phyloP scores from a whole-genome alignment of 1,140 invertebrate genomes.

The Drosophila mayri region DNA sequence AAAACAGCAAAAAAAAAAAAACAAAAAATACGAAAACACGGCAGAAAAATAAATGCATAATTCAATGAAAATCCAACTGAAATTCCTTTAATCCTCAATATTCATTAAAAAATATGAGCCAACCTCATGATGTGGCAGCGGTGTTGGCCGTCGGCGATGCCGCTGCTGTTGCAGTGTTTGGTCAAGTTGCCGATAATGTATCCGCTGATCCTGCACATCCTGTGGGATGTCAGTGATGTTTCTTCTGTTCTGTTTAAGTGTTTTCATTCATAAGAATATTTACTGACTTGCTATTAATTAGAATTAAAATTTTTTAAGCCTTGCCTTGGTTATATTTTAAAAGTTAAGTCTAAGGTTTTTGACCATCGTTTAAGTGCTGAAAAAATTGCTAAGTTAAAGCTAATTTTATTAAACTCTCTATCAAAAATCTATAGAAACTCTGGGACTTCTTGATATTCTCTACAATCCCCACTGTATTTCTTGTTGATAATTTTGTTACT shows the following conservation, averaged over 20 bases:
- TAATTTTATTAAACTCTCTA: neutral
- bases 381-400: neutral
- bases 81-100: slow-evolving; percentile 85
- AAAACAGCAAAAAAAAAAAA: neutral
- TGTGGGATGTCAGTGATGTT: neutral
- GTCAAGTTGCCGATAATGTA: slow-evolving; percentile 13
- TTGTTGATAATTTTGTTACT: neutral
- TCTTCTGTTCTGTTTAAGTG: neutral
- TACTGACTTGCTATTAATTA: neutral
- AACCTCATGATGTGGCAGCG: slow-evolving; percentile 45
- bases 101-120: slow-evolving; percentile 82
- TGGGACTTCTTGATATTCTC: neutral
- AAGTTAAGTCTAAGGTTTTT: neutral
- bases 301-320: no score
- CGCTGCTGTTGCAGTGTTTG: slow-evolving; percentile 15
- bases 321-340: neutral
- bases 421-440: no score
- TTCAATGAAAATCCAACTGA: slow-evolving; percentile 84
- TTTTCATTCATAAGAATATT: no score
- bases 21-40: neutral
- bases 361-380: neutral
- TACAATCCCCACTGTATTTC: neutral
- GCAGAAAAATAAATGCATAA: slow-evolving; percentile 78
- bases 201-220: slow-evolving; percentile 17
- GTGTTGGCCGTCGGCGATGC: slow-evolving; percentile 11